These are phyloP conservation scores for Lomographa bimaculata DNA, from an alignment of 2,888 invertebrate species.

Conservation along the genomic window DNA sequence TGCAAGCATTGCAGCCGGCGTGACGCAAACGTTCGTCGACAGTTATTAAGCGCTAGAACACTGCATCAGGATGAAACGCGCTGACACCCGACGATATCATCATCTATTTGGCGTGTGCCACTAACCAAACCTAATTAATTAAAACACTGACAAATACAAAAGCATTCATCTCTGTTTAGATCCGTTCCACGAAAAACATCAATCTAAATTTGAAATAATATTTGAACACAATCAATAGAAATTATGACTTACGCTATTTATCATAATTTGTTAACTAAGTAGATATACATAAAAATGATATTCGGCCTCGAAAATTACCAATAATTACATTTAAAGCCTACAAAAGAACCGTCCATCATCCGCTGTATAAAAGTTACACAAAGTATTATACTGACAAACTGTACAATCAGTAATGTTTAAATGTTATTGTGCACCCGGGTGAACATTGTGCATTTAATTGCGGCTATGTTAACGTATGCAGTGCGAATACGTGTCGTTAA, in stretches of 20 bases:
- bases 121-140: constrained; percentile 55
- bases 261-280: constrained; percentile 36
- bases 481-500: constrained; percentile 74
- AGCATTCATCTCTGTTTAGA: constrained; percentile 50
- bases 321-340: constrained; percentile 27
- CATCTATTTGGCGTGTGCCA: constrained; percentile 55
- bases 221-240: constrained; percentile 15
- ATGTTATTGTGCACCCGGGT: constrained; percentile 37
- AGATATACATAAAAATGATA: too few relatives aligned
- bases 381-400: constrained; percentile 36
- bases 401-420: constrained; percentile 34
- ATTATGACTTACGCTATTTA: constrained; percentile 26
- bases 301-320: too few relatives aligned
- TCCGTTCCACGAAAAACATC: constrained; percentile 15
- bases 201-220: constrained; percentile 12
- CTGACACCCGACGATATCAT: constrained; percentile 58
- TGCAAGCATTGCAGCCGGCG: constrained; percentile 65
- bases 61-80: constrained; percentile 59
- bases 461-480: constrained; percentile 61
- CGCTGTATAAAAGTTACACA: constrained; percentile 42
- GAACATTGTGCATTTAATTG: constrained; percentile 65
- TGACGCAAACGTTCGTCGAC: constrained; percentile 79
- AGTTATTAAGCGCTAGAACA: constrained; percentile 78
- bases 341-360: constrained; percentile 23
- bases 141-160: constrained; percentile 58